These are phyloP conservation scores for Athalia rosae DNA, from an alignment of 2,888 invertebrate species.

Conservation along the genomic window DNA sequence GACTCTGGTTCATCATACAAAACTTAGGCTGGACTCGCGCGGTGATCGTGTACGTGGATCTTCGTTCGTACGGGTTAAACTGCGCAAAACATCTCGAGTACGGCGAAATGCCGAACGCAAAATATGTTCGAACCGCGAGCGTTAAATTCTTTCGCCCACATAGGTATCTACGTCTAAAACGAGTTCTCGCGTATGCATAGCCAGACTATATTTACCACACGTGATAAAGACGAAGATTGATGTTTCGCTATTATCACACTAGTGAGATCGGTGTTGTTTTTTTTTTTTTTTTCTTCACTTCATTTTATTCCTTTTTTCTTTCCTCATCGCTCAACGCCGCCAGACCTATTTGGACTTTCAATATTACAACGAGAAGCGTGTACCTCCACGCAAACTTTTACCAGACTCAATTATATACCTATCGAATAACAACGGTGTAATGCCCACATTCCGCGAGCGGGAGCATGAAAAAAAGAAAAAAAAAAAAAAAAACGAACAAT, in stretches of 20 bases:
- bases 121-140: background rate
- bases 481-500: too few relatives aligned
- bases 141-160: slow-evolving; percentile 21
- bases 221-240: slow-evolving; percentile 33
- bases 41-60: background rate
- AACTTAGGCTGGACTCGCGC: background rate
- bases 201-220: slow-evolving; percentile 11
- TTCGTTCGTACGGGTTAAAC: background rate
- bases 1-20: slow-evolving; percentile 25
- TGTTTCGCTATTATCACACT: slow-evolving; percentile 5
- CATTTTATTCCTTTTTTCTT: background rate
- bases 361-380: background rate
- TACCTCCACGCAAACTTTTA: too few relatives aligned
- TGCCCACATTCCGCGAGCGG: too few relatives aligned
- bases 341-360: background rate
- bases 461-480: too few relatives aligned
- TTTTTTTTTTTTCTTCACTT: background rate
- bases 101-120: slow-evolving; percentile 20
- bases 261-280: slow-evolving; percentile 9
- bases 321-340: too few relatives aligned
- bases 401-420: too few relatives aligned
- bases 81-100: slow-evolving; percentile 24
- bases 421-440: too few relatives aligned
- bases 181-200: background rate
- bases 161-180: background rate